These are phyloP conservation scores for Hoplodrina blanda DNA, from an alignment of 2,888 invertebrate genomes.

Conservation along the genomic window DNA sequence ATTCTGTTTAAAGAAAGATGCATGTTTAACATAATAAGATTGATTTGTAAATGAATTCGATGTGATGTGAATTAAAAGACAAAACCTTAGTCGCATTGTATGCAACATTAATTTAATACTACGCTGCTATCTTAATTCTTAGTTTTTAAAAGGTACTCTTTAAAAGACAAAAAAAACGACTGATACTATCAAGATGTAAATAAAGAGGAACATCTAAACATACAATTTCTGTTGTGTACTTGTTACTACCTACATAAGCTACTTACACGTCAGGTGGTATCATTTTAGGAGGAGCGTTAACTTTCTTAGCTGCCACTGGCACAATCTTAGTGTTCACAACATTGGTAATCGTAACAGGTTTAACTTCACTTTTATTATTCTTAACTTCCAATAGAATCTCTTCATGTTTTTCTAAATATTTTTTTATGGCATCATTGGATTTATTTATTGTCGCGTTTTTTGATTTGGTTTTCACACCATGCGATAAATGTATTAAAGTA, in stretches of 20 bases:
- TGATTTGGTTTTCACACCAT: constrained; percentile 65
- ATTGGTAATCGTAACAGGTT: constrained; percentile 77
- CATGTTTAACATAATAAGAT: background rate
- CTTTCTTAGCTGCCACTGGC: constrained; percentile 62
- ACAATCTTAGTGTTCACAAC: constrained; percentile 73
- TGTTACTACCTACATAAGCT: background rate
- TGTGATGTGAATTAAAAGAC: background rate
- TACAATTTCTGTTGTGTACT: background rate
- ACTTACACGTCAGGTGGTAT: constrained; percentile 79
- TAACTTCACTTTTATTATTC: constrained; percentile 74
- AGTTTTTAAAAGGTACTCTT: background rate
- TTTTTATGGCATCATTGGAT: constrained; percentile 76
- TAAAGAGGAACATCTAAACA: background rate
- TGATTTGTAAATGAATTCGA: background rate
- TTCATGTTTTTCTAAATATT: constrained; percentile 77
- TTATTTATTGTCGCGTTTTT: constrained; percentile 61
- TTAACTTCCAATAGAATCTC: constrained; percentile 68
- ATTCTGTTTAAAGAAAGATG: constrained; percentile 68
- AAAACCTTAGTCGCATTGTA: background rate
- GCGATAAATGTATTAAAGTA: constrained; percentile 38
- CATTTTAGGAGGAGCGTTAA: constrained; percentile 67
- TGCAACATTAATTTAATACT: background rate
- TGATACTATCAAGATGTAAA: background rate
- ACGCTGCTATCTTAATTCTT: background rate
- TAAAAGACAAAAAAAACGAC: too few relatives aligned